These are phyloP conservation scores for Sprattus sprattus DNA, from an alignment of 2,113 vertebrate species.

Conservation along the genomic window DNA sequence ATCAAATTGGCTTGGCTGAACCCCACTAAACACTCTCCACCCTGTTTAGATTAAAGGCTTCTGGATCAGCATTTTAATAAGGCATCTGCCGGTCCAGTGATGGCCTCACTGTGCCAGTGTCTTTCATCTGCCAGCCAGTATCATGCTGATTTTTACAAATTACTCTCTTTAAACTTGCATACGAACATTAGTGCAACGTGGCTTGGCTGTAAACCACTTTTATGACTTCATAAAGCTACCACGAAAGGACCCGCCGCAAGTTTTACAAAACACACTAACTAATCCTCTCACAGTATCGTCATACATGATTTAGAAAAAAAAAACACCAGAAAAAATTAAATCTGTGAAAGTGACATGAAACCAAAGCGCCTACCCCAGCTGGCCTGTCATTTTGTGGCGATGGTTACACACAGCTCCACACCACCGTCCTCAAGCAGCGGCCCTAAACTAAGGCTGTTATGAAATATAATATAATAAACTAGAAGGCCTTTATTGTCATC, in stretches of 20 bases:
- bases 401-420: not conserved
- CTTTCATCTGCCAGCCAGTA: not conserved
- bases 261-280: not conserved
- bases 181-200: not conserved
- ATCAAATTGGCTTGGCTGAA: not conserved
- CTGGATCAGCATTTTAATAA: not conserved
- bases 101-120: not conserved
- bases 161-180: not conserved
- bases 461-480: no score
- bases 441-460: no score
- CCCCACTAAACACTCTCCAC: not conserved
- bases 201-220: not conserved
- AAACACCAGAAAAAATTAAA: not conserved
- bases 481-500: not conserved
- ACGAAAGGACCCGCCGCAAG: not conserved
- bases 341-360: not conserved
- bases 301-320: not conserved
- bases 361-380: not conserved
- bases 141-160: constrained; percentile 12
- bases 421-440: no score
- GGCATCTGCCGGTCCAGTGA: not conserved
- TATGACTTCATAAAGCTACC: not conserved
- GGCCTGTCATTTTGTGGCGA: not conserved
- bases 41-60: not conserved
- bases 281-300: not conserved